phyloP scores from a whole-genome alignment of 2,113 vertebrate species.

The Ceyx melanurus region DNA sequence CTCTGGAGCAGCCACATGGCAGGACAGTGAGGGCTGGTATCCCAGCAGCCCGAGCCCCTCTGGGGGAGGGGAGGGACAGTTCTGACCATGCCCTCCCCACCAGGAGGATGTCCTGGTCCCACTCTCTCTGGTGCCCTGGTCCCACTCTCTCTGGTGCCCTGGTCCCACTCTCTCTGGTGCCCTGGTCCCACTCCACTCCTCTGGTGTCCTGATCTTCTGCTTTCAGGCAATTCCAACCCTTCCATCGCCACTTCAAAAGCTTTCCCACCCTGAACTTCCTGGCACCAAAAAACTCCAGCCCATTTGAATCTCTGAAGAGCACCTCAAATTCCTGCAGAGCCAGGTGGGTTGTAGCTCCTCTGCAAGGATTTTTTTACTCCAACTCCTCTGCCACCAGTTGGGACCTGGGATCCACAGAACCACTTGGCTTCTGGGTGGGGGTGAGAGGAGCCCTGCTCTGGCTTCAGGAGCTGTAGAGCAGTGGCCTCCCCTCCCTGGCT shows the following conservation, averaged over 20 bases:
- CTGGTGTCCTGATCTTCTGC: background rate
- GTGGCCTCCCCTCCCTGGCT: background rate
- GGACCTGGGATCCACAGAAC: background rate
- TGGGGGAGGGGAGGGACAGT: background rate
- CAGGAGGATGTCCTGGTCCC: background rate
- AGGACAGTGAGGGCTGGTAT: background rate
- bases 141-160: too few species aligned
- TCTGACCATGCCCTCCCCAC: background rate
- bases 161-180: too few species aligned
- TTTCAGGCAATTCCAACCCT: conserved; percentile 84
- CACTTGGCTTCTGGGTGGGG: rapidly evolving
- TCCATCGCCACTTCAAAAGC: conserved; percentile 80
- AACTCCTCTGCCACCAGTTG: background rate
- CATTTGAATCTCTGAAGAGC: conserved; percentile 76
- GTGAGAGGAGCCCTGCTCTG: background rate
- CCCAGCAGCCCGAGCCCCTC: background rate
- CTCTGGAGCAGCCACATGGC: background rate
- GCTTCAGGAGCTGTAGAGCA: background rate
- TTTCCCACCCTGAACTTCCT: conserved; percentile 81
- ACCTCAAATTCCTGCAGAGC: background rate
- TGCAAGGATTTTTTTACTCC: background rate
- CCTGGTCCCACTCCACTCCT: too few species aligned
- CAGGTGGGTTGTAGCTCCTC: conserved; percentile 59
- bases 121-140: too few species aligned
- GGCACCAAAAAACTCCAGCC: conserved; percentile 77